phyloP scores from a whole-genome alignment of 2,113 vertebrate species.

The Pseudorasbora parva region DNA sequence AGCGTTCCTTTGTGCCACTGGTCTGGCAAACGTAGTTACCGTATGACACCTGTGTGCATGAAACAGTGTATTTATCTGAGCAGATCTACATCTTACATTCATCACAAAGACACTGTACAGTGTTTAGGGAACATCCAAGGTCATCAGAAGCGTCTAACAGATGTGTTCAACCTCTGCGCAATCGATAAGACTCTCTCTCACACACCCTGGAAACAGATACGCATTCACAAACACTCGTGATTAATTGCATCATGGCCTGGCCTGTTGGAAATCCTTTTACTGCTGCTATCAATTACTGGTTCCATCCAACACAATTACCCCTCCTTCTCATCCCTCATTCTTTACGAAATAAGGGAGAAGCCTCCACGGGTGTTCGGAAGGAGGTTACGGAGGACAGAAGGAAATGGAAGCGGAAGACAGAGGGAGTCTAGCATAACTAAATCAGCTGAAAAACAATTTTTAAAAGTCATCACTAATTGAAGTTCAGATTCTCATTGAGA shows the following conservation, averaged over 20 bases:
- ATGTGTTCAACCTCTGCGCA: slow-evolving; percentile 26
- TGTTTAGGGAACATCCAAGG: slow-evolving; percentile 23
- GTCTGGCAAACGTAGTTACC: neutral
- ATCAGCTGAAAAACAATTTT: neutral
- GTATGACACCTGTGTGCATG: neutral
- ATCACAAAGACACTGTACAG: slow-evolving; percentile 6
- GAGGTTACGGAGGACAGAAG: slow-evolving; percentile 1
- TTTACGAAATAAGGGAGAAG: slow-evolving; percentile 33
- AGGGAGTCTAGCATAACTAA: neutral
- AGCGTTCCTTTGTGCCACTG: neutral
- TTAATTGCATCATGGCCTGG: slow-evolving; percentile 46
- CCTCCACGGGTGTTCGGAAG: neutral
- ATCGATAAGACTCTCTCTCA: slow-evolving; percentile 22
- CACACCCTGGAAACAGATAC: slow-evolving; percentile 18
- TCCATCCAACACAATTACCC: slow-evolving; percentile 51
- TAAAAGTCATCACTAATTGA: neutral
- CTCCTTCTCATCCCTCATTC: slow-evolving; percentile 50
- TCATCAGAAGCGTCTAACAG: slow-evolving; percentile 23
- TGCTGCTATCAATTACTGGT: slow-evolving; percentile 56
- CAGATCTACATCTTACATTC: neutral
- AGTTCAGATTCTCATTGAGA: neutral
- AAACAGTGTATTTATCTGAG: neutral
- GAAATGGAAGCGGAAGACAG: neutral
- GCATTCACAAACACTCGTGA: slow-evolving; percentile 18
- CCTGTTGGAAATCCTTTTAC: slow-evolving; percentile 54